Conservation (phyloP, 2,797 vertebrate genomes). For the Cryptoprocta ferox region DNA sequence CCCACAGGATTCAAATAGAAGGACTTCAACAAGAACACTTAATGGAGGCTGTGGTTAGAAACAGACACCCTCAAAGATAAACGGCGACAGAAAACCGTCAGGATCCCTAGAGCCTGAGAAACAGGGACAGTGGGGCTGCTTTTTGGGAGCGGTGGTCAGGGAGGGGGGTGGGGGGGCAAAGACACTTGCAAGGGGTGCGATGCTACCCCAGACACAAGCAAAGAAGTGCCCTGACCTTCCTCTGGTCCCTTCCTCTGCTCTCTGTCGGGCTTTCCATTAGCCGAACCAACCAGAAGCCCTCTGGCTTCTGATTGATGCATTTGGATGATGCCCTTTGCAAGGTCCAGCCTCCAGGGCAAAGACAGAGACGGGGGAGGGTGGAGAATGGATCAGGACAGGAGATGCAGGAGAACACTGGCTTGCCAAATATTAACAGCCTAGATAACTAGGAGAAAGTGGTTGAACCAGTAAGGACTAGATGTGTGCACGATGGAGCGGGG, state of each 20-base stretch:
- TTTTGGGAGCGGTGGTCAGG: too few species aligned
- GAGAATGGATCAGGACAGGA: background rate
- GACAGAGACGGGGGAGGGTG: background rate
- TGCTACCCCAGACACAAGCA: background rate
- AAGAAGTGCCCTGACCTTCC: background rate
- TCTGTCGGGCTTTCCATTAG: background rate
- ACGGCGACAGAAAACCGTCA: background rate
- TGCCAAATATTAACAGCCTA: background rate
- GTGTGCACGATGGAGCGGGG: background rate
- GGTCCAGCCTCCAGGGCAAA: background rate
- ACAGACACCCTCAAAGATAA: background rate
- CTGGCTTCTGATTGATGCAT: background rate
- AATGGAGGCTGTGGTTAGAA: background rate
- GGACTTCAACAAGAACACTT: background rate
- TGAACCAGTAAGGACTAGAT: background rate
- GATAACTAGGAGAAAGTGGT: background rate
- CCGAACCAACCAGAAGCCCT: background rate
- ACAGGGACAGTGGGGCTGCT: background rate
- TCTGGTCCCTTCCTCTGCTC: background rate
- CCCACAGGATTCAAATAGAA: background rate
- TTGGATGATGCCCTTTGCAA: background rate
- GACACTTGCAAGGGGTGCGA: accelerated
- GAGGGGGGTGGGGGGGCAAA: too few species aligned
- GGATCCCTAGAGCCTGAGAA: too few species aligned
- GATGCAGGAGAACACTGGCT: too few species aligned